Conservation (phyloP, 2,797 vertebrate genomes). For the Epinephelus coioides region DNA sequence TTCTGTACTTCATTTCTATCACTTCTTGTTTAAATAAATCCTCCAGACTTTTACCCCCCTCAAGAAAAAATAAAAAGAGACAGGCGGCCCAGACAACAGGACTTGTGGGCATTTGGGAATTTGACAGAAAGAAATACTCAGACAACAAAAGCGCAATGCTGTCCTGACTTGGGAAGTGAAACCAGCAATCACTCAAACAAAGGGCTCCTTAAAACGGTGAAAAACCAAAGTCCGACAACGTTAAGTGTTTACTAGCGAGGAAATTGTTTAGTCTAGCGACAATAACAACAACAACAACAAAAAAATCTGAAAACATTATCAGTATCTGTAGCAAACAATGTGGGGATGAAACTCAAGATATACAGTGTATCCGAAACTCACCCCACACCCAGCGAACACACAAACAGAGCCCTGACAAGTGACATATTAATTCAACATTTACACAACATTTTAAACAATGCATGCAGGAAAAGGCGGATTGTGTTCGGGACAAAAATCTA, state of each 20-base stretch:
- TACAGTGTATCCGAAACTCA: constrained; percentile 15
- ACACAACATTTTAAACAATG: constrained; percentile 66
- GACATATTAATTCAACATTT: constrained; percentile 76
- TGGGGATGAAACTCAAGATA: constrained; percentile 44
- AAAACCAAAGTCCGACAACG: constrained; percentile 39
- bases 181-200: constrained; percentile 61
- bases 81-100: constrained; percentile 41
- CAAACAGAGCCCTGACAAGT: constrained; percentile 60
- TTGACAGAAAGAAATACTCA: constrained; percentile 58
- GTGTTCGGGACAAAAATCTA: constrained; percentile 21
- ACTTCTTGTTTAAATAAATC: constrained; percentile 63
- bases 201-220: constrained; percentile 44
- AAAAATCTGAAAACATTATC: constrained; percentile 52
- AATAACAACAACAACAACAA: constrained; percentile 11
- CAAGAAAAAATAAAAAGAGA: constrained; percentile 22
- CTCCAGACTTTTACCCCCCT: constrained; percentile 45
- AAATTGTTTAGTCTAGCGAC: constrained; percentile 69
- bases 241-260: constrained; percentile 45
- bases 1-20: constrained; percentile 65
- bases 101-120: constrained; percentile 64
- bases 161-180: constrained; percentile 56
- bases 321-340: constrained; percentile 42
- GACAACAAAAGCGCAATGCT: constrained; percentile 68
- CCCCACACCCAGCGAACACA: constrained; percentile 60
- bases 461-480: constrained; percentile 25